Evolutionary conservation across 2,888 invertebrate species (phyloP).

Genomic region (Germaria angustata): DNA sequence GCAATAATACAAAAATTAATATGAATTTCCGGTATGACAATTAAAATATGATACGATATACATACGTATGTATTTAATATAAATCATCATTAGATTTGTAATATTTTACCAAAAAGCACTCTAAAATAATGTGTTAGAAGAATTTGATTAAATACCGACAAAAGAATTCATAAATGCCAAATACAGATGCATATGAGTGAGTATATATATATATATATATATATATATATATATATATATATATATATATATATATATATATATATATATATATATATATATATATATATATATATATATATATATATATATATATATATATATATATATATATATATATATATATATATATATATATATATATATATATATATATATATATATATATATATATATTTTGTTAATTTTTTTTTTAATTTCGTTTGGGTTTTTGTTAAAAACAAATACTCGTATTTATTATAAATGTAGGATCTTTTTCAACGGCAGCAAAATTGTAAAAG

Average conservation of each 20-base stretch:
- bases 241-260: no score
- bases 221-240: no score
- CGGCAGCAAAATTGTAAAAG: neutral
- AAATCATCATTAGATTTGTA: neutral
- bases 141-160: neutral
- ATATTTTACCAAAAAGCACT: neutral
- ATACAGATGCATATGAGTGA: slow-evolving; percentile 17
- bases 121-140: neutral
- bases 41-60: neutral
- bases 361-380: no score
- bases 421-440: neutral
- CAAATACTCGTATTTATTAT: no score
- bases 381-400: neutral
- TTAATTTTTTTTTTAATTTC: neutral
- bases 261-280: no score
- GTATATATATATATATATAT: no score
- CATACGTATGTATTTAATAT: neutral
- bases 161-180: neutral
- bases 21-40: slow-evolving; percentile 37
- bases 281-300: no score
- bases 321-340: no score
- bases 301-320: no score
- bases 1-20: slow-evolving; percentile 22
- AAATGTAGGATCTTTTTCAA: neutral
- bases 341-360: no score